Evolutionary conservation across 2,113 vertebrate genomes (phyloP), one percentile per base, ranked within the genome.

Genomic region (Hemichromis elongatus): DNA sequence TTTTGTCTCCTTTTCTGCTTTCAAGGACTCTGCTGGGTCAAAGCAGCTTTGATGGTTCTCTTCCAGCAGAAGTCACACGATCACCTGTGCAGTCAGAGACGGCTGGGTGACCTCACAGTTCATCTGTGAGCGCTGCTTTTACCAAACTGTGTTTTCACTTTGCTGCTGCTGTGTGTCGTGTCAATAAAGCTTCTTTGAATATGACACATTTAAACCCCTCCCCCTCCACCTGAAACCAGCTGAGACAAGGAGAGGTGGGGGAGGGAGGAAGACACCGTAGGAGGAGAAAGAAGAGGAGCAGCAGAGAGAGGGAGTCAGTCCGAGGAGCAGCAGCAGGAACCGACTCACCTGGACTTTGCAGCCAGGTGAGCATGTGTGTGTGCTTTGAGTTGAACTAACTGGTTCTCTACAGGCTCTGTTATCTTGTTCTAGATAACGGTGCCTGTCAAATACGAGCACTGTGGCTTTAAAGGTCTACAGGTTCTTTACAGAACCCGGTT

Each of bases 161-260:
- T 26, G 14, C 68, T 73, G 24, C 42, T 50, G 68, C 53, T 42
- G 16, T 42, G 30, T 79, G 19, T 45, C 3, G 3, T 70, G 33
- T 73, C 26, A 57, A 81, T 83, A 55, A 91, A 89, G 73, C 3
- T 79, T 14, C 1, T 86, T 77, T 78, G 55, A 88, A 85, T 83
- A 73, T 47, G 28, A 81, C 66, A 30, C 77, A 54, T 33, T 56
- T 68, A 53, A 61, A 24, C 88, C 14, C 88, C 87, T 6, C 87
- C 87, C 19, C 18, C 70, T 86, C 18, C 80, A 66, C 80, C 90
- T 90, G 88, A 40, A 18, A 80, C 77, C 55, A 90, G 88, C 82
- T 90, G 85, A 91, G 85, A 80, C 82, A 24, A 45, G 53, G 82
- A 83, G 9, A 79, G 79, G 79, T 57, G 81, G 87, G 86, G 82